Evolutionary conservation across 2,797 vertebrate genomes (phyloP).

Genomic region (Cynodonichthys magdalenae): DNA sequence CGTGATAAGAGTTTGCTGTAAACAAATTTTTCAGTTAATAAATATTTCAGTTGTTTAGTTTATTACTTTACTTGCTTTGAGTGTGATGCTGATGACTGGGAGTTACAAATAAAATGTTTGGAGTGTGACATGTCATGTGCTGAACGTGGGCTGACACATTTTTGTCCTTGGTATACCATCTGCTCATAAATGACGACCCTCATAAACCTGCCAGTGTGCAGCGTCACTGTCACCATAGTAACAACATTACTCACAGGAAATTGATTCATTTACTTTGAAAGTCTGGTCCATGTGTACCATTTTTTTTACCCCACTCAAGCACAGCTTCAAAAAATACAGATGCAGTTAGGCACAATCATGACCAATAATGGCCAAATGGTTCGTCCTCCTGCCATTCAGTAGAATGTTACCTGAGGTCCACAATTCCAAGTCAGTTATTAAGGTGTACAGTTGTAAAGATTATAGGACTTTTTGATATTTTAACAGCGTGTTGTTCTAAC

Average conservation of each 20-base stretch:
- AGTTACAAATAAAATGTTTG: not conserved
- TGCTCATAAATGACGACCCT: too few species aligned
- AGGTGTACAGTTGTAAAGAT: constrained; percentile 32
- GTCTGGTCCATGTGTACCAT: too few species aligned
- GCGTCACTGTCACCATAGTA: too few species aligned
- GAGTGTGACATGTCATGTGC: too few species aligned
- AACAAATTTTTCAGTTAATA: constrained; percentile 74
- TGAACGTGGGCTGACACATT: too few species aligned
- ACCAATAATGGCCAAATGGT: not conserved
- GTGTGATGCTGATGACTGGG: constrained; percentile 13
- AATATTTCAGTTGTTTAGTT: constrained; percentile 82
- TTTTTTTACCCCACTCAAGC: not conserved
- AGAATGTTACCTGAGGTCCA: not conserved
- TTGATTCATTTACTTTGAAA: too few species aligned
- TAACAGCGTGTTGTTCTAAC: constrained; percentile 15
- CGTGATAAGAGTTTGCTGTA: constrained; percentile 79
- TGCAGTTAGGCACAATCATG: not conserved
- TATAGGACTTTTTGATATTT: constrained; percentile 39
- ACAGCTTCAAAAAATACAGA: not conserved
- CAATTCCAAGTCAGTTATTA: constrained; percentile 4
- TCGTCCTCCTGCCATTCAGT: not conserved
- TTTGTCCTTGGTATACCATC: too few species aligned
- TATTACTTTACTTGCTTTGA: constrained; percentile 58
- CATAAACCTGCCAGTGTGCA: too few species aligned
- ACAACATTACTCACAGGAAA: too few species aligned